Percentiles rank a stretch among this genome's conserved stretches.
These are phyloP conservation scores for Pitangus sulphuratus DNA, from an alignment of 2,797 vertebrate species.

Conservation along the genomic window DNA sequence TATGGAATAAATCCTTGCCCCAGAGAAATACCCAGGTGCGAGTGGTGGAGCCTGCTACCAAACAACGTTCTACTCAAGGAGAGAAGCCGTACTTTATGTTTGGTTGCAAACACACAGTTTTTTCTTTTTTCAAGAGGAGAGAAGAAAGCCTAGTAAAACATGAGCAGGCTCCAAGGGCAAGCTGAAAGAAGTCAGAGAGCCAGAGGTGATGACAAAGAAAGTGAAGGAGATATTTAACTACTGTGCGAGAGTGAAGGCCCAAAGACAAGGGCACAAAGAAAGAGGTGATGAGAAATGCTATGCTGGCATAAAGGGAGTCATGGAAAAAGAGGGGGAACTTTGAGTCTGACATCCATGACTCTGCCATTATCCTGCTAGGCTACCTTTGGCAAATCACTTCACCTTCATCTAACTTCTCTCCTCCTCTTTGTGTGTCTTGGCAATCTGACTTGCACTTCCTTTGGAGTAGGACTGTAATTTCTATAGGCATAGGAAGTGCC, in stretches of 20 bases:
- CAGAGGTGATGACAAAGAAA: background rate
- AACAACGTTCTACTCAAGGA: background rate
- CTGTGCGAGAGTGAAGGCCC: accelerated
- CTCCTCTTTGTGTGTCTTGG: background rate
- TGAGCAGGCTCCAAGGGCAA: background rate
- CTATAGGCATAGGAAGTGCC: background rate
- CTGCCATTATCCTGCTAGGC: background rate
- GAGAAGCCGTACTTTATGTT: background rate
- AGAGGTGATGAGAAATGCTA: background rate
- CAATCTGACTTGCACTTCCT: background rate
- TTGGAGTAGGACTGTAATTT: background rate
- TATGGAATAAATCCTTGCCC: conserved; percentile 31
- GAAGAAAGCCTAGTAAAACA: background rate
- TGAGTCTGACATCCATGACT: background rate
- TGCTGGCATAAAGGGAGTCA: background rate
- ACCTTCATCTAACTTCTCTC: background rate
- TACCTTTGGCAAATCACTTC: background rate
- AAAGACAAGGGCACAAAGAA: background rate
- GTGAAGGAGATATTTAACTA: background rate
- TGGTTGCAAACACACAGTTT: background rate
- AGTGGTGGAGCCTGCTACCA: background rate
- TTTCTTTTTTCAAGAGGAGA: background rate
- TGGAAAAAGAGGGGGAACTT: background rate
- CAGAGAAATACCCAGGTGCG: conserved; percentile 3
- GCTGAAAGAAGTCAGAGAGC: background rate